Evolutionary conservation across 2,113 vertebrate species (phyloP).

Genomic region (Sialia sialis): DNA sequence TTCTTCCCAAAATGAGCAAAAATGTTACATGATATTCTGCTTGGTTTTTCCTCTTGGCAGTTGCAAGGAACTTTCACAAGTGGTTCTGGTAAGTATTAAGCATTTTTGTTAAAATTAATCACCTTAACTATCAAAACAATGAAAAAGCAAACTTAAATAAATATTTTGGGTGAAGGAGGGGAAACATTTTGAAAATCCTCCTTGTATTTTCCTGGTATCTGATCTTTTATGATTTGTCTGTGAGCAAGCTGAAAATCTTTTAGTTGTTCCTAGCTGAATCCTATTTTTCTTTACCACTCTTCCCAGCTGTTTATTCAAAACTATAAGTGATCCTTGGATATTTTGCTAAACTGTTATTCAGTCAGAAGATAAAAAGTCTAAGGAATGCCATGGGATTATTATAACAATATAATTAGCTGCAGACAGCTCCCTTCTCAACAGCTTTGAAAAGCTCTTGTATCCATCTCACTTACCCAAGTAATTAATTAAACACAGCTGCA

Average conservation of each 20-base stretch:
- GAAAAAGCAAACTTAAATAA: neutral
- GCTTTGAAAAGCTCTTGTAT: conserved; percentile 39
- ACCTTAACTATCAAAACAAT: neutral
- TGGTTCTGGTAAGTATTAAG: conserved; percentile 3
- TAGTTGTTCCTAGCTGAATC: neutral
- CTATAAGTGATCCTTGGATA: neutral
- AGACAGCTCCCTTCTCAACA: conserved; percentile 41
- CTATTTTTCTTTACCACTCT: neutral
- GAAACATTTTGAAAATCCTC: neutral
- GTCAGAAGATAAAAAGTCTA: neutral
- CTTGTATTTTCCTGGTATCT: neutral
- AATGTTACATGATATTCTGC: neutral
- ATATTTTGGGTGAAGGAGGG: neutral
- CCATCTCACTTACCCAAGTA: conserved; percentile 43
- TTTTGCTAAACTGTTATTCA: neutral
- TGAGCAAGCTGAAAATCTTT: neutral
- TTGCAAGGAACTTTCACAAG: neutral
- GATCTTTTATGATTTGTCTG: neutral
- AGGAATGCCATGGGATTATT: conserved; percentile 10
- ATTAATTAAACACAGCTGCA: conserved; percentile 64
- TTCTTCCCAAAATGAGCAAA: conserved; percentile 5
- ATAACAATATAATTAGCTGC: conserved; percentile 40
- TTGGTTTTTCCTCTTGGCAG: neutral
- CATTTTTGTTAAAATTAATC: neutral
- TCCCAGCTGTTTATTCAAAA: neutral